Base-by-base conservation (phyloP, 1,140 invertebrate species). In the Neodiprion virginianus region DNA sequence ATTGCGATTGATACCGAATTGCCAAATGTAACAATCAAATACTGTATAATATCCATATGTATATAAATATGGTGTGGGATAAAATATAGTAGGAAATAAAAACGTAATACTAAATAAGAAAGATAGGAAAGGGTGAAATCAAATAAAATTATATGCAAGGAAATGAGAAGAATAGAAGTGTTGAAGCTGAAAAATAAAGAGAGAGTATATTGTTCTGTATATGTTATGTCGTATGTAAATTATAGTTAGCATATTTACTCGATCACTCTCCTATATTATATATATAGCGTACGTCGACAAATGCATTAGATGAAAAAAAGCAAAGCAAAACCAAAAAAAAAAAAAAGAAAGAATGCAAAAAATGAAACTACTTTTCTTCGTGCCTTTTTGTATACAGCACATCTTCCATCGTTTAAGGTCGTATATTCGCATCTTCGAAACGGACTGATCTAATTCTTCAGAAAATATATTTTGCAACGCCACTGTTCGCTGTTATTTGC, bases 21-120 rank as follows among this genome's bases (percentile, higher is more conserved):
- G 85, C 84, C 83, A 86, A 85, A 86, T 84, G 79, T 84, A 85
- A 86, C 83, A 86, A 84, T 85, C 83, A 84, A 86, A 86, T 61
- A 61, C 78, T 82, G 79, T 82, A 78, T 84, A 79, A 81, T 83
- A 72, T 81, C 76, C 67, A 76, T 67, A 17, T 69, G 12, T n/a
- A 69, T 69, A n/a, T 12, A 69, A n/a, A 28, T n/a, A 14, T 17
- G 14, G 28, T 40, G 12, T 12, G 23, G 48, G 23, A 40, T 23
- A 47, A 14, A 0, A 48, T 47, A 48, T 40, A 50, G 21, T 77
- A 70, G 67, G 74, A 53, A 71, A 40, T 8, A 74, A 73, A 73
- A 65, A 49, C 69, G 17, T 68, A 67, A 21, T 53, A 72, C 66
- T 61, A 75, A 67, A 40, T 65, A 69, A 75, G 12, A 71, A 69